Base-by-base conservation (phyloP, 1,140 invertebrate species). In the Heliothis subflexa region DNA sequence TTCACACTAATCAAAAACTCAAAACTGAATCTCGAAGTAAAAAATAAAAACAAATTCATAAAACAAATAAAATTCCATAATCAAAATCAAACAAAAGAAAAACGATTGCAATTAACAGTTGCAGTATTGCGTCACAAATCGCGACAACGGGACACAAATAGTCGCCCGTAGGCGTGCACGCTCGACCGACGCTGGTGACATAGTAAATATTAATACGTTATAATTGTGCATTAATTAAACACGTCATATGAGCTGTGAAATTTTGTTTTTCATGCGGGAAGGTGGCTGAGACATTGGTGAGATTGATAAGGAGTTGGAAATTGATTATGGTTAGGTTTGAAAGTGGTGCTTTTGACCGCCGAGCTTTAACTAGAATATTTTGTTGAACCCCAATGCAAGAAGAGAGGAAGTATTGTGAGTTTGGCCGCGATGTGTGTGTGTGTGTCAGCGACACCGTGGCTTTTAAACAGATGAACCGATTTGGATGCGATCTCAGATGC, bases 141-240 rank as follows among this genome's bases (percentile, higher is more conserved):
- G 71, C 61, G 18, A 57, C 66, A 59, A 59, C 55, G 16, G 5
- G 71, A 59, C 55, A 49, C 71, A 50, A 74, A 74, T 74, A 74
- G 71, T 49, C 3, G 40, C 13, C 45, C 40, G 71, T 61, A 55
- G 71, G 71, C 28, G 71, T 12, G n/a, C 71, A 73, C 18, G 71
- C 71, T 47, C 45, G 54, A 21, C 40, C 18, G 45, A 18, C 28
- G 45, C 55, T 57, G 55, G 33, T 59, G 54, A 61, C 66, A 52
- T 16, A 18, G 40, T 49, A 74, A 55, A 55, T 71, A 71, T 54
- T 55, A 71, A 71, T 61, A 74, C 18, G 71, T 74, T 74, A 47
- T 74, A 61, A 74, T 74, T 74, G 40, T 74, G 55, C 18, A 74
- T 61, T 74, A 28, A 70, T 70, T 70, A 70, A 52, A 50, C 25